A percentile compares a stretch with the other conserved stretches of the same genome.
These are phyloP conservation scores for Aptenodytes patagonicus DNA, from an alignment of 2,113 vertebrate genomes.

Conservation along the genomic window DNA sequence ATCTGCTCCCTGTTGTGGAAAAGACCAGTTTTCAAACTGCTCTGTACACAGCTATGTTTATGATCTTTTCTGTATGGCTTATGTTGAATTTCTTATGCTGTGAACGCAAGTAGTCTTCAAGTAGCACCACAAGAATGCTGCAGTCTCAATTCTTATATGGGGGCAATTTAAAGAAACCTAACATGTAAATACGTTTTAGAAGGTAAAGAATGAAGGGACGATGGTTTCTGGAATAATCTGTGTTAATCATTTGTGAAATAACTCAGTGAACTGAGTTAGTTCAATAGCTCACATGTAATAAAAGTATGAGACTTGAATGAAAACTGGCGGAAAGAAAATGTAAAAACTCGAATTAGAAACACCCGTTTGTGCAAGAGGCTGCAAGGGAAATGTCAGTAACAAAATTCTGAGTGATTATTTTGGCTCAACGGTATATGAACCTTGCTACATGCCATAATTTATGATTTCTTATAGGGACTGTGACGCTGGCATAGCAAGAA, in stretches of 20 bases:
- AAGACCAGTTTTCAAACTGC: neutral
- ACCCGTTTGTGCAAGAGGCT: neutral
- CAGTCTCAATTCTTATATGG: neutral
- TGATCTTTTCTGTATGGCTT: neutral
- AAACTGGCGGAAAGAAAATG: constrained; percentile 23
- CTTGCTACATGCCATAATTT: constrained; percentile 5
- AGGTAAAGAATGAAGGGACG: neutral
- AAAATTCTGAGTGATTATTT: constrained; percentile 30
- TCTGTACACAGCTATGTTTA: neutral
- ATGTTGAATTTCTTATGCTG: neutral
- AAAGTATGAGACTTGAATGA: constrained; percentile 19
- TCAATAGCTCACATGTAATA: neutral
- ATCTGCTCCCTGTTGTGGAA: neutral
- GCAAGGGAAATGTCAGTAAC: constrained; percentile 31
- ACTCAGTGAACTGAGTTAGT: neutral
- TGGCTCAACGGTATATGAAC: neutral
- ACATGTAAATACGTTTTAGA: neutral
- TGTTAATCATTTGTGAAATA: constrained; percentile 3
- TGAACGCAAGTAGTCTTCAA: neutral
- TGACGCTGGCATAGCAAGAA: constrained; percentile 14
- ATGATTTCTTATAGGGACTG: constrained; percentile 2
- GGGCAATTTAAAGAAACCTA: neutral
- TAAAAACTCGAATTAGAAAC: constrained; percentile 48
- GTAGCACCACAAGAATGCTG: neutral
- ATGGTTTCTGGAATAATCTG: neutral